Percentiles rank a stretch among this genome's conserved stretches.
These are phyloP conservation scores for Amphiprion ocellaris DNA, from an alignment of 2,113 vertebrate genomes.

Conservation along the genomic window DNA sequence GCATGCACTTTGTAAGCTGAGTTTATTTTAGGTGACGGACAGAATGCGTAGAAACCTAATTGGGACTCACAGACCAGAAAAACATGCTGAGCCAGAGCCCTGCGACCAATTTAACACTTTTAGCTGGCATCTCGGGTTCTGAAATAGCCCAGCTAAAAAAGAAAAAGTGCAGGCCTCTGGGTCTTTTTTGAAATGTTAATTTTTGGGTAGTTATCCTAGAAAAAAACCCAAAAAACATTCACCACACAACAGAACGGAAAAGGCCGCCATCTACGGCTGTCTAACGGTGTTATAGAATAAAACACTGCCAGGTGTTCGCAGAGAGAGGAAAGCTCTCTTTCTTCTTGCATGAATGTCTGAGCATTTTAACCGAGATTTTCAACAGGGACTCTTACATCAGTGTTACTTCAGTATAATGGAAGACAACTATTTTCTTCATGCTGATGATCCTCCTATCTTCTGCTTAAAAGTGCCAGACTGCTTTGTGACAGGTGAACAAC, in stretches of 20 bases:
- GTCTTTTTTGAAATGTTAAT: background rate
- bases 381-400: constrained; percentile 7
- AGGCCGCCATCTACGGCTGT: constrained; percentile 7
- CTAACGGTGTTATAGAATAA: background rate
- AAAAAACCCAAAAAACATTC: background rate
- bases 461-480: constrained; percentile 33
- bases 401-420: constrained; percentile 28
- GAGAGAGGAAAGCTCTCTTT: constrained; percentile 1
- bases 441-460: constrained; percentile 30
- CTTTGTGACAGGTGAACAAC: constrained; percentile 43
- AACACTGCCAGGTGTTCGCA: constrained; percentile 22
- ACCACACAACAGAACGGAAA: constrained; percentile 1
- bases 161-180: constrained; percentile 1
- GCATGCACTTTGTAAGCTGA: background rate
- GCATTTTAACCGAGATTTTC: constrained; percentile 18
- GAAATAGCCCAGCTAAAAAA: background rate
- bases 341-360: background rate
- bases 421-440: constrained; percentile 30
- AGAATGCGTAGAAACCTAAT: background rate
- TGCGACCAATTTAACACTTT: background rate
- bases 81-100: background rate
- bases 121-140: background rate
- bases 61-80: background rate
- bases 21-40: background rate
- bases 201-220: background rate